A percentile compares a stretch with the other conserved stretches of the same genome.
phyloP scores from a whole-genome alignment of 2,888 invertebrate species.

The Chironomus riparius region DNA sequence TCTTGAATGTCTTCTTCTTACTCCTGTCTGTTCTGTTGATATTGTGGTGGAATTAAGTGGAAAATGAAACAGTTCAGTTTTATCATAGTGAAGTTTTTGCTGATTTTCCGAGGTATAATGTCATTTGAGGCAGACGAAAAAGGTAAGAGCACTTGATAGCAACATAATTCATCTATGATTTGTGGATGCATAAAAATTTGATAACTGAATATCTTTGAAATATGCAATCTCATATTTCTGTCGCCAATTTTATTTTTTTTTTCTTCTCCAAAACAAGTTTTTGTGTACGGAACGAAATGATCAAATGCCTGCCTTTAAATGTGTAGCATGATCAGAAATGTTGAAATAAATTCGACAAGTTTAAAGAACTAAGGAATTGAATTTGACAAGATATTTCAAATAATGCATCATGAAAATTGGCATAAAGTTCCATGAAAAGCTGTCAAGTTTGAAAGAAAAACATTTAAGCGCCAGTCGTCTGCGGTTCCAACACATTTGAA shows the following conservation, averaged over 20 bases:
- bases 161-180: too few relatives aligned
- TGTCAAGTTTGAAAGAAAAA: not conserved
- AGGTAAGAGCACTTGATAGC: not conserved
- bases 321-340: too few relatives aligned
- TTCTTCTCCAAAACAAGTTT: not conserved
- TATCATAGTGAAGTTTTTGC: not conserved
- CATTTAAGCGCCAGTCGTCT: slow-evolving; percentile 5
- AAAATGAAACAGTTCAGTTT: slow-evolving; percentile 3
- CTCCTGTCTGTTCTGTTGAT: not conserved
- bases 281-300: not conserved
- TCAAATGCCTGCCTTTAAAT: too few relatives aligned
- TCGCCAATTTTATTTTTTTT: not conserved
- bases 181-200: too few relatives aligned
- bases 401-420: too few relatives aligned
- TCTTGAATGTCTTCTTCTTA: not conserved
- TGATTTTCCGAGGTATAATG: not conserved
- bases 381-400: too few relatives aligned
- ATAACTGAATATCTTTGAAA: not conserved
- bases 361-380: too few relatives aligned
- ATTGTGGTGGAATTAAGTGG: not conserved
- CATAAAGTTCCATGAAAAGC: not conserved
- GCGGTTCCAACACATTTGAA: not conserved
- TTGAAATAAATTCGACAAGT: too few relatives aligned
- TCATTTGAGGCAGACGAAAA: not conserved
- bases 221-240: too few relatives aligned